A percentile compares a stretch with the other conserved stretches of the same genome.
Conservation (phyloP, 2,888 invertebrate species). For the Pheosia gnoma region DNA sequence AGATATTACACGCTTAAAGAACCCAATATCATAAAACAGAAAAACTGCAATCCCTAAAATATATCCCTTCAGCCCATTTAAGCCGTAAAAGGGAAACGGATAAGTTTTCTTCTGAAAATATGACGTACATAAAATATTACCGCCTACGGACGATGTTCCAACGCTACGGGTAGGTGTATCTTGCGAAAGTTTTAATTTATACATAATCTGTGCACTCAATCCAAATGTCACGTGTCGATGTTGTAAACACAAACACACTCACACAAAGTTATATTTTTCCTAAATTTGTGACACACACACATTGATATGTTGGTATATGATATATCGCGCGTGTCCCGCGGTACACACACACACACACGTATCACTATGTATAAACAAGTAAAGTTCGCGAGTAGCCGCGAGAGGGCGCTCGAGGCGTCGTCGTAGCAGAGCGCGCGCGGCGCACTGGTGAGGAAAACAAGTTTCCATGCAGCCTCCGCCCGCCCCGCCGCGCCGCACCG, state of each 20-base stretch:
- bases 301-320: not conserved
- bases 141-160: slow-evolving; percentile 68
- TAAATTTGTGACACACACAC: slow-evolving; percentile 19
- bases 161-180: slow-evolving; percentile 50
- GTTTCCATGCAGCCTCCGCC: slow-evolving; percentile 75
- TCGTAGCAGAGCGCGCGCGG: slow-evolving; percentile 56
- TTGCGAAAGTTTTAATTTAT: slow-evolving; percentile 56
- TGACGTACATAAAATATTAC: slow-evolving; percentile 71
- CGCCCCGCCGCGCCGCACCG: slow-evolving; percentile 46
- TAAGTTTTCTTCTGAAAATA: slow-evolving; percentile 68
- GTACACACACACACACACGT: slow-evolving; percentile 23
- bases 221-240: slow-evolving; percentile 28
- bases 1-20: slow-evolving; percentile 31
- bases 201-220: slow-evolving; percentile 40
- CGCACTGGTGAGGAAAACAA: slow-evolving; percentile 77
- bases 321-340: slow-evolving; percentile 23
- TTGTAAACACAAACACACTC: slow-evolving; percentile 22
- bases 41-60: slow-evolving; percentile 58
- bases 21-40: slow-evolving; percentile 68
- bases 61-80: slow-evolving; percentile 63
- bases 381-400: slow-evolving; percentile 29
- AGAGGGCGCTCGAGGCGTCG: slow-evolving; percentile 43
- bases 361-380: slow-evolving; percentile 36
- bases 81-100: slow-evolving; percentile 66
- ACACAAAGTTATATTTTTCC: slow-evolving; percentile 16